A percentile compares a stretch with the other conserved stretches of the same genome.
These are phyloP conservation scores for Varanus komodoensis DNA, from an alignment of 2,113 vertebrate genomes.

Conservation along the genomic window DNA sequence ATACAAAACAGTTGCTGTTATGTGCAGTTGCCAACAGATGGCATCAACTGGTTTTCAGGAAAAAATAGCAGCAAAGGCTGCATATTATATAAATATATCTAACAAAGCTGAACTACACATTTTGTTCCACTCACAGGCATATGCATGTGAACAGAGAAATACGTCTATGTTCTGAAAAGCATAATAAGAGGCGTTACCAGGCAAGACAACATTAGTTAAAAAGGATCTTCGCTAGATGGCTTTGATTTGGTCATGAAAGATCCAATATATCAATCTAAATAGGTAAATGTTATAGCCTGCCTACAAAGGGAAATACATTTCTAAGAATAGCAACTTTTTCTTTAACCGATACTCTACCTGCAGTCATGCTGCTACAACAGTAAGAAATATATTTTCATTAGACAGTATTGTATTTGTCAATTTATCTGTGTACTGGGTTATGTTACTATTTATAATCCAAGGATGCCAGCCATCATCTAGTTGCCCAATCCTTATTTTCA, in stretches of 20 bases:
- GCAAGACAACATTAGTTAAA: not conserved
- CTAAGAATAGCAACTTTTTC: not conserved
- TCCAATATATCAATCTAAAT: constrained; percentile 21
- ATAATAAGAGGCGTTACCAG: not conserved
- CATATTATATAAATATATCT: not conserved
- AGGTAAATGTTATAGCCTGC: not conserved
- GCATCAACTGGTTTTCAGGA: not conserved
- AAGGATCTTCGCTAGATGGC: not conserved
- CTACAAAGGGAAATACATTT: not conserved
- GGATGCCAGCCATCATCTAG: not conserved
- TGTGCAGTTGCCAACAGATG: not conserved
- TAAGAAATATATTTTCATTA: not conserved
- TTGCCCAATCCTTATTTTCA: not conserved
- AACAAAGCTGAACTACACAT: not conserved
- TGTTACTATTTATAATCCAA: not conserved
- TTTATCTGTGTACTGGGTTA: not conserved
- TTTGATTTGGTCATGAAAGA: constrained; percentile 19
- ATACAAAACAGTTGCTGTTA: not conserved
- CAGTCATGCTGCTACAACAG: not conserved
- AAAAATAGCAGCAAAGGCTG: not conserved
- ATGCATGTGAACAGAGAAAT: not conserved
- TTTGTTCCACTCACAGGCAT: not conserved
- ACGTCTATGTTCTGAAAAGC: not conserved
- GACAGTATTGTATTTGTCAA: not conserved
- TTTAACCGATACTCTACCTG: not conserved